Conservation (phyloP, 2,113 vertebrate genomes). For the Hippolais icterina region DNA sequence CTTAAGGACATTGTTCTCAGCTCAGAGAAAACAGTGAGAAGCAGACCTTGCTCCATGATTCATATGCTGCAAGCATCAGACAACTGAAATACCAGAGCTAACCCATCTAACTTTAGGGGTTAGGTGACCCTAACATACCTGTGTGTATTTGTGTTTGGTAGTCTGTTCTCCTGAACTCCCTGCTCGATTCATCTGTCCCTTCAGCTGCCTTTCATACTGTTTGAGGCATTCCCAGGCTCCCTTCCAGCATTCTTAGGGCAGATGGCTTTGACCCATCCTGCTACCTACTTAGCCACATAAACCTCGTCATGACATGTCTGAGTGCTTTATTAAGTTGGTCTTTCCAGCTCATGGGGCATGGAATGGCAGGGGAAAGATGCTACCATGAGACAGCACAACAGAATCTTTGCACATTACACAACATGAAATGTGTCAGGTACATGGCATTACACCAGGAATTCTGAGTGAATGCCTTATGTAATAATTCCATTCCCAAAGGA, state of each 20-base stretch:
- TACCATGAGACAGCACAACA: background rate
- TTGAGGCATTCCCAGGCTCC: background rate
- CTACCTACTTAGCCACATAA: background rate
- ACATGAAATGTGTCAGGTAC: background rate
- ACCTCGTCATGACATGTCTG: background rate
- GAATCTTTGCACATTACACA: background rate
- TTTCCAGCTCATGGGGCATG: background rate
- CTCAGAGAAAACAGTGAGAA: background rate
- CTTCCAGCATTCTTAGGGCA: background rate
- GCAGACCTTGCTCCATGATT: background rate
- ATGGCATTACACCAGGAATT: background rate
- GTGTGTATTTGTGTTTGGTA: background rate
- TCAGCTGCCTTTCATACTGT: background rate
- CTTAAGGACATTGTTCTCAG: background rate
- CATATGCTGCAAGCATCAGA: background rate
- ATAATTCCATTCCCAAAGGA: background rate
- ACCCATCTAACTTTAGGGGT: background rate
- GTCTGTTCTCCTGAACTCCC: background rate
- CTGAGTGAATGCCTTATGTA: background rate
- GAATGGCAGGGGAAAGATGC: background rate
- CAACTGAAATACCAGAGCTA: background rate
- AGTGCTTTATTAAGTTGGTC: background rate
- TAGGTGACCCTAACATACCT: background rate
- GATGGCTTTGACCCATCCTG: background rate
- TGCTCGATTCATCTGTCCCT: rapidly evolving